Evolutionary conservation across 2,113 vertebrate species (phyloP).

Genomic region (Salvator merianae): DNA sequence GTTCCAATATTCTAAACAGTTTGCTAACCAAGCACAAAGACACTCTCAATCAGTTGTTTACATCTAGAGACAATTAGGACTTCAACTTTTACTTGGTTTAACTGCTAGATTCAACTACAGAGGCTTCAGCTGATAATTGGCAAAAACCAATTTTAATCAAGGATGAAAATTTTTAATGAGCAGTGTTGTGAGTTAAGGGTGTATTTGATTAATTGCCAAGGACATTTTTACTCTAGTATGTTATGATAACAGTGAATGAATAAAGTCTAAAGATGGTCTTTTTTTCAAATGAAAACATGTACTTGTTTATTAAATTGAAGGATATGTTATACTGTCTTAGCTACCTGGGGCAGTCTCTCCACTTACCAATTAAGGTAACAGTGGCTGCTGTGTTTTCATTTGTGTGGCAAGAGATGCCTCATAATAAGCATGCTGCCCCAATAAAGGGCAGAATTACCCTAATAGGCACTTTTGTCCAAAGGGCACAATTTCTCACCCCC

Average conservation of each 20-base stretch:
- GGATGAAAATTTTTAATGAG: not conserved
- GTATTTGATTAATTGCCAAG: not conserved
- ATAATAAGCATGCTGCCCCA: too few species aligned
- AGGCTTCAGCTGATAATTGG: not conserved
- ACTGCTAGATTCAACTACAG: not conserved
- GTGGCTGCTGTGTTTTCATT: not conserved
- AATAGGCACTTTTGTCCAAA: too few species aligned
- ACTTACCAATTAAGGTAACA: not conserved
- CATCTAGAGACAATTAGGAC: not conserved
- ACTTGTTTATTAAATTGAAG: not conserved
- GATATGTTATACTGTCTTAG: not conserved
- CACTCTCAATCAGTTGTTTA: not conserved
- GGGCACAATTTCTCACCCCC: too few species aligned
- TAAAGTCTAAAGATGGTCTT: not conserved
- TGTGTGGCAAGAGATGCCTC: too few species aligned
- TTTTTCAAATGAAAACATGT: not conserved
- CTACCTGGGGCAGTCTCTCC: not conserved
- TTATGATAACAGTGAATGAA: not conserved
- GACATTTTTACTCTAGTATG: not conserved
- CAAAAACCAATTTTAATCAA: not conserved
- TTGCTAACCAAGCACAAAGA: not conserved
- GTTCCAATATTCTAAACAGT: not conserved
- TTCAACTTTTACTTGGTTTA: not conserved
- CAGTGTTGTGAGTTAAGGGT: not conserved
- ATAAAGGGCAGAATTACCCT: too few species aligned